Evolutionary conservation across 1,140 invertebrate species (phyloP), one percentile per base, ranked within the genome.

Genomic region (Brachionus plicatilis): DNA sequence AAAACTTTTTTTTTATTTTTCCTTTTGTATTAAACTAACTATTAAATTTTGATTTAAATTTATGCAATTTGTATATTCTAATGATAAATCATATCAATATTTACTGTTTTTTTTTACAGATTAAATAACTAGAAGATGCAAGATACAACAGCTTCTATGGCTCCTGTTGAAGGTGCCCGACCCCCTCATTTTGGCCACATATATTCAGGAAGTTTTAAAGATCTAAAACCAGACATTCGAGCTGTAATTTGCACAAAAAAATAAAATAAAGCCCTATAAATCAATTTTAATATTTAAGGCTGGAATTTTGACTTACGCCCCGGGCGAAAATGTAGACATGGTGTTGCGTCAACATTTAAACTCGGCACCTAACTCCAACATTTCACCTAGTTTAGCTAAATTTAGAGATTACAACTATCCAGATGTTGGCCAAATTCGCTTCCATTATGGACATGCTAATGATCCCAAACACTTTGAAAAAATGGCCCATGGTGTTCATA

Each of bases 161-260:
- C 41, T 27, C 72, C 72, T 24, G 27, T 76, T 24, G 72, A 76
- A 50, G 72, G 72, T 27, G 17, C 45, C 27, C 17, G 72, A 24
- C 72, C 72, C 4, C 17, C 43, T 65, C 24, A 43, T 12, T 82
- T 82, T 45, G 24, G 4, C 24, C 65, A 82, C 92, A 94, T 94
- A 65, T 89, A 89, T 86, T 84, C 85, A 8, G 88, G 88, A 50
- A 89, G 88, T 85, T 89, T 86, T 79, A 87, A 86, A 83, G 88
- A 89, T 85, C 87, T 87, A 85, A 85, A 82, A n/a, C 88, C 88
- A 24, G 65, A 86, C 17, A 50, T 87, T 76, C 84, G 86, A 85
- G 47, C 88, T n/a, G 88, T 89, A 86, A 87, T 87, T 87, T 43
- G 66, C 9, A 9, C 8, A 43, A 11, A 17, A 41, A 53, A 20